Percentiles rank a stretch among this genome's conserved stretches.
Evolutionary conservation across 2,797 vertebrate genomes (phyloP).

Genomic region (Sebastes steindachneri): DNA sequence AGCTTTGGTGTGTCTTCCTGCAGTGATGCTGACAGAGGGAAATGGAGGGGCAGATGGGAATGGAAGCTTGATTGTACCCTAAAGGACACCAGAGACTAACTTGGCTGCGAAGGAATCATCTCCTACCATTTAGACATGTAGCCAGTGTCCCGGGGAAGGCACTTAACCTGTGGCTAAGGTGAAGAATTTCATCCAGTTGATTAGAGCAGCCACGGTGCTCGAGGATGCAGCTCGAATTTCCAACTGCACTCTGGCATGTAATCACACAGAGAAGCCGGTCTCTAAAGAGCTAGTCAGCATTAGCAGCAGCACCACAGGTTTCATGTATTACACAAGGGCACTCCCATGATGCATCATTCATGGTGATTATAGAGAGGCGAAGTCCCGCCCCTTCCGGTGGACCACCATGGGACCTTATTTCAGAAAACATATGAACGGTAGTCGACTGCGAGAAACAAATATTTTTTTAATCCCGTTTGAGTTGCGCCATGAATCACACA

Average conservation of each 20-base stretch:
- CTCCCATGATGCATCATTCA: slow-evolving; percentile 3
- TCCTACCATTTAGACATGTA: slow-evolving; percentile 43
- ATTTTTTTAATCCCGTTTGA: too few relatives aligned
- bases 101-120: slow-evolving; percentile 45
- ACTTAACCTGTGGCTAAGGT: slow-evolving; percentile 60
- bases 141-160: slow-evolving; percentile 33
- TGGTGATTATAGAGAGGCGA: neutral
- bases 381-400: too few relatives aligned
- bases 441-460: rapidly evolving
- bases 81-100: slow-evolving; percentile 42
- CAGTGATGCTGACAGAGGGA: slow-evolving; percentile 60
- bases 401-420: too few relatives aligned
- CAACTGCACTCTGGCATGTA: slow-evolving; percentile 34
- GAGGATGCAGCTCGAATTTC: slow-evolving; percentile 41
- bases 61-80: slow-evolving; percentile 35
- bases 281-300: slow-evolving; percentile 19
- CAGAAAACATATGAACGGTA: too few relatives aligned
- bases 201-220: slow-evolving; percentile 42
- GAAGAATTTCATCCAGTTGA: slow-evolving; percentile 58
- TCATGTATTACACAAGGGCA: neutral
- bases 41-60: slow-evolving; percentile 46
- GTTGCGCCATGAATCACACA: too few relatives aligned
- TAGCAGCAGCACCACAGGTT: neutral
- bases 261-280: slow-evolving; percentile 24
- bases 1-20: slow-evolving; percentile 39